phyloP scores from a whole-genome alignment of 2,797 vertebrate genomes.

The Epinephelus malabaricus region DNA sequence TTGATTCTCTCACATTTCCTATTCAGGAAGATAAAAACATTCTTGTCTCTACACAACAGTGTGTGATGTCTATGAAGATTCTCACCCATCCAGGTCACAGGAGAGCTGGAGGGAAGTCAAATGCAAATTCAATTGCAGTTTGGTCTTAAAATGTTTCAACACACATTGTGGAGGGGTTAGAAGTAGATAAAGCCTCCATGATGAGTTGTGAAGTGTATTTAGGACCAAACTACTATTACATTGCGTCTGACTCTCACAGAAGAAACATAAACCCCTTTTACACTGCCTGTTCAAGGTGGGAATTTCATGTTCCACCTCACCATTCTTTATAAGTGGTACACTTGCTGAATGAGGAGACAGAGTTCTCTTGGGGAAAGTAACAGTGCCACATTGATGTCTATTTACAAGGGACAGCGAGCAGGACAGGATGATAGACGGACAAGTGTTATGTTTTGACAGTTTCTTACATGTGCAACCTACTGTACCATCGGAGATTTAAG shows the following conservation, averaged over 20 bases:
- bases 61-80: slow-evolving; percentile 1
- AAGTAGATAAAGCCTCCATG: background rate
- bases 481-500: too few relatives aligned
- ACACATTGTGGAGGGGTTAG: background rate
- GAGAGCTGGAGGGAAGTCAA: background rate
- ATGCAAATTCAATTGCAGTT: slow-evolving; percentile 3
- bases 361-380: too few relatives aligned
- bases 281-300: too few relatives aligned
- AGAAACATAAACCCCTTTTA: too few relatives aligned
- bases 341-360: too few relatives aligned
- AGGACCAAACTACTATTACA: background rate
- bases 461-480: too few relatives aligned
- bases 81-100: slow-evolving; percentile 1
- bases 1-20: background rate
- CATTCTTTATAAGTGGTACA: too few relatives aligned
- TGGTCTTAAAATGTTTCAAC: slow-evolving; percentile 10
- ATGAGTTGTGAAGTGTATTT: background rate
- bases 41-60: background rate
- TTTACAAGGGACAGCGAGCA: too few relatives aligned
- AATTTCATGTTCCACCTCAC: too few relatives aligned
- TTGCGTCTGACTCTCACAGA: background rate
- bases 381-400: too few relatives aligned
- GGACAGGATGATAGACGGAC: too few relatives aligned
- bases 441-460: too few relatives aligned
- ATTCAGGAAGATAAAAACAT: background rate